phyloP scores from a whole-genome alignment of 2,888 invertebrate genomes.

The Pycnomerus fuliginosus region DNA sequence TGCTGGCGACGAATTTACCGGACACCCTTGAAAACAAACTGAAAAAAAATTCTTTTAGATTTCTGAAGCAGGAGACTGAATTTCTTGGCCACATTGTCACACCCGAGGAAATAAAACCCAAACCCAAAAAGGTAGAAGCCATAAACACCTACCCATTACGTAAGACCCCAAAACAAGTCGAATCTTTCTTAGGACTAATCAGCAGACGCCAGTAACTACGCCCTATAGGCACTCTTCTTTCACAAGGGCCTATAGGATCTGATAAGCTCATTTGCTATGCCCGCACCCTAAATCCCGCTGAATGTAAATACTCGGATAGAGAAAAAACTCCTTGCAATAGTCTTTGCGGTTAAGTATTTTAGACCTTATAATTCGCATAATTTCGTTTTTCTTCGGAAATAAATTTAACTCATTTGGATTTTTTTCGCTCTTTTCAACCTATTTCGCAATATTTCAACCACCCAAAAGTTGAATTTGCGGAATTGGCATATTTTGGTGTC shows the following conservation, averaged over 20 bases:
- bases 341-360: background rate
- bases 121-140: constrained; percentile 13
- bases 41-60: constrained; percentile 5
- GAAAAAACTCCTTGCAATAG: background rate
- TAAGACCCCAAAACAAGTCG: constrained; percentile 3
- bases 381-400: background rate
- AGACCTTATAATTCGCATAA: no score
- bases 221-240: background rate
- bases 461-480: no score
- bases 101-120: constrained; percentile 16
- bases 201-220: background rate
- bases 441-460: no score
- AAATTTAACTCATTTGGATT: no score
- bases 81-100: constrained; percentile 16
- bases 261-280: background rate
- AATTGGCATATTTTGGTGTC: no score
- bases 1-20: no score
- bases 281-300: background rate
- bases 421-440: no score
- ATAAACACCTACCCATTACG: constrained; percentile 13
- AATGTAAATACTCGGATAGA: background rate
- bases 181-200: constrained; percentile 4
- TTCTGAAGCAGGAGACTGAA: constrained; percentile 4
- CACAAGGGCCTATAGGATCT: background rate
- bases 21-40: no score